These are phyloP conservation scores for Puntigrus tetrazona DNA, from an alignment of 2,113 vertebrate genomes.

Conservation along the genomic window DNA sequence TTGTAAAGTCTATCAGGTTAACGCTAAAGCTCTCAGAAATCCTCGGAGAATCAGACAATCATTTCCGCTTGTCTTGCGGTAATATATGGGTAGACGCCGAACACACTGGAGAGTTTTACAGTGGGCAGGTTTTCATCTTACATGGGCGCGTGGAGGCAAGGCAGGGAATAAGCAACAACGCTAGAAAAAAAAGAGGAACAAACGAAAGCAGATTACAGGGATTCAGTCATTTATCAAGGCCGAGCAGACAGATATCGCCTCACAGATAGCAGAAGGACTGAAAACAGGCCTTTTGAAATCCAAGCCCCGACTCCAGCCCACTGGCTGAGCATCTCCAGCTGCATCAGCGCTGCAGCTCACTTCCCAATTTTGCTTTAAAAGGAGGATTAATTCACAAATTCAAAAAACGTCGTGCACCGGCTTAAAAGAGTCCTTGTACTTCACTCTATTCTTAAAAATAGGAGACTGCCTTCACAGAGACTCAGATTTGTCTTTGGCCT, in stretches of 20 bases:
- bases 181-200: slow-evolving; percentile 61
- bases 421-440: slow-evolving; percentile 49
- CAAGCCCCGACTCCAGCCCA: slow-evolving; percentile 40
- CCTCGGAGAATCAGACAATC: background rate
- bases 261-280: slow-evolving; percentile 65
- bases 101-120: background rate
- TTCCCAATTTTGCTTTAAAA: background rate
- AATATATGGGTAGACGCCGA: slow-evolving; percentile 3
- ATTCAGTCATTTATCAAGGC: slow-evolving; percentile 72
- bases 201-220: slow-evolving; percentile 72
- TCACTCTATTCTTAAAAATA: slow-evolving; percentile 40
- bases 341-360: slow-evolving; percentile 42
- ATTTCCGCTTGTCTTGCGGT: slow-evolving; percentile 21
- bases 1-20: slow-evolving; percentile 17
- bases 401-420: slow-evolving; percentile 34
- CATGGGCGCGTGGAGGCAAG: background rate
- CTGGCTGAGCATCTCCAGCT: slow-evolving; percentile 33
- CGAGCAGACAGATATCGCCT: slow-evolving; percentile 68
- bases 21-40: background rate
- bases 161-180: slow-evolving; percentile 48
- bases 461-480: slow-evolving; percentile 22
- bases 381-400: slow-evolving; percentile 42
- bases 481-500: slow-evolving; percentile 32
- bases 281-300: slow-evolving; percentile 48
- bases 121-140: slow-evolving; percentile 9